Conservation (phyloP, 2,113 vertebrate species). For the Cololabis saira region DNA sequence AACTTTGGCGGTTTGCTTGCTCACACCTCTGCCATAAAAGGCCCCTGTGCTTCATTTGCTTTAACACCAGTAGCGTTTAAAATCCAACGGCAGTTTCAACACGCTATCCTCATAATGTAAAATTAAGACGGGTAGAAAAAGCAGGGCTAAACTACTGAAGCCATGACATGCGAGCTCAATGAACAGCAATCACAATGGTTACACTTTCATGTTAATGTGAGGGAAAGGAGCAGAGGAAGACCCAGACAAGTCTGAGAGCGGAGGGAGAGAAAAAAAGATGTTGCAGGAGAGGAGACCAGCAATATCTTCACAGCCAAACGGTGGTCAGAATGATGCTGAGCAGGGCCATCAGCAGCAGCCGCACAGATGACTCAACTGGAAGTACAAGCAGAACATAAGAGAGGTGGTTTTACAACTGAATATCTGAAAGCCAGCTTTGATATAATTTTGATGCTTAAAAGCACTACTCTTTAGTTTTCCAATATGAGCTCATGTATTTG, state of each 20-base stretch:
- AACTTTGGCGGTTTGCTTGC: not conserved
- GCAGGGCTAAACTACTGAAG: not conserved
- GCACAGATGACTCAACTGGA: conserved; percentile 62
- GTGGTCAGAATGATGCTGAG: conserved; percentile 54
- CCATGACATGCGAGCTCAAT: not conserved
- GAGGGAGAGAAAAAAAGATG: not conserved
- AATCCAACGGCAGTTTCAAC: conserved; percentile 37
- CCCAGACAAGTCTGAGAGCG: not conserved
- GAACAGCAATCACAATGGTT: not conserved
- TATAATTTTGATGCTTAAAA: not conserved
- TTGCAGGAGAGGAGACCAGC: not conserved
- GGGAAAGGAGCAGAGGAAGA: not conserved
- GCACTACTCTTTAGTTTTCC: too few species aligned
- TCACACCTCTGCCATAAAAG: conserved; percentile 15
- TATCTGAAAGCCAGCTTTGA: too few species aligned
- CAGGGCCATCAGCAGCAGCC: conserved; percentile 57
- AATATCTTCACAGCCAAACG: conserved; percentile 46
- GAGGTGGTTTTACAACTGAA: not conserved
- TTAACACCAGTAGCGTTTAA: not conserved
- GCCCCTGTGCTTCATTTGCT: not conserved
- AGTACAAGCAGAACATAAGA: conserved; percentile 1
- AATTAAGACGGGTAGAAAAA: conserved; percentile 11
- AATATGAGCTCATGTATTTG: too few species aligned
- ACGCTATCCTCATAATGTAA: not conserved
- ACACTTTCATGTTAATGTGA: conserved; percentile 5